phyloP scores from a whole-genome alignment of 2,113 vertebrate species.

The Takifugu flavidus region DNA sequence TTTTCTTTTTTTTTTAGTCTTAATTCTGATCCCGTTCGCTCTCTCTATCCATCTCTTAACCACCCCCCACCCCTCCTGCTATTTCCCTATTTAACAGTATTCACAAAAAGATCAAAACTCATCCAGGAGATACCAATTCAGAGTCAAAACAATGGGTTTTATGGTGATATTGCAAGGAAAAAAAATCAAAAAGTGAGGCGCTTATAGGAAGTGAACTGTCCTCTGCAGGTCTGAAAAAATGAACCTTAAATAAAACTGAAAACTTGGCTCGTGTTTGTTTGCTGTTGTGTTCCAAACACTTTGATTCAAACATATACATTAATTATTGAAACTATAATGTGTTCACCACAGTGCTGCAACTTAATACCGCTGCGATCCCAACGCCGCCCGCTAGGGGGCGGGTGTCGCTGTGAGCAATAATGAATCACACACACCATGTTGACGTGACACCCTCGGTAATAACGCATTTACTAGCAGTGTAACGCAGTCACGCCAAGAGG shows the following conservation, averaged over 20 bases:
- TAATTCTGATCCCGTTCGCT: constrained; percentile 76
- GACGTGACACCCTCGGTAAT: too few species aligned
- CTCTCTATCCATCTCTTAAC: constrained; percentile 42
- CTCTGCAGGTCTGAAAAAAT: constrained; percentile 97
- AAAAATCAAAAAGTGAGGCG: constrained; percentile 74
- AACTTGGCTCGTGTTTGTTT: constrained; percentile 81
- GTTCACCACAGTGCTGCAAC: not conserved
- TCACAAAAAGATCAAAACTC: constrained; percentile 86
- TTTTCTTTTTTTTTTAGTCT: constrained; percentile 65
- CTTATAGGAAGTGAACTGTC: constrained; percentile 90
- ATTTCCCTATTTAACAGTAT: constrained; percentile 85
- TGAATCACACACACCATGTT: too few species aligned
- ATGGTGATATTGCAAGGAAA: constrained; percentile 68
- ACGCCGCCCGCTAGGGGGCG: constrained; percentile 53
- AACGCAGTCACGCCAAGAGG: too few species aligned
- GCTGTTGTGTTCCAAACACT: constrained; percentile 35
- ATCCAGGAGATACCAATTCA: constrained; percentile 74
- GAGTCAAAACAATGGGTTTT: constrained; percentile 70
- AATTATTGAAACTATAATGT: not conserved
- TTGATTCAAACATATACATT: constrained; percentile 4
- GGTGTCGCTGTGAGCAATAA: not conserved
- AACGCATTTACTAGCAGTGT: too few species aligned
- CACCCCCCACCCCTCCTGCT: constrained; percentile 65
- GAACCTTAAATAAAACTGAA: constrained; percentile 99
- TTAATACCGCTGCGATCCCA: not conserved